Conservation (phyloP, 2,888 invertebrate species). For the Ditylenchus weischeri region DNA sequence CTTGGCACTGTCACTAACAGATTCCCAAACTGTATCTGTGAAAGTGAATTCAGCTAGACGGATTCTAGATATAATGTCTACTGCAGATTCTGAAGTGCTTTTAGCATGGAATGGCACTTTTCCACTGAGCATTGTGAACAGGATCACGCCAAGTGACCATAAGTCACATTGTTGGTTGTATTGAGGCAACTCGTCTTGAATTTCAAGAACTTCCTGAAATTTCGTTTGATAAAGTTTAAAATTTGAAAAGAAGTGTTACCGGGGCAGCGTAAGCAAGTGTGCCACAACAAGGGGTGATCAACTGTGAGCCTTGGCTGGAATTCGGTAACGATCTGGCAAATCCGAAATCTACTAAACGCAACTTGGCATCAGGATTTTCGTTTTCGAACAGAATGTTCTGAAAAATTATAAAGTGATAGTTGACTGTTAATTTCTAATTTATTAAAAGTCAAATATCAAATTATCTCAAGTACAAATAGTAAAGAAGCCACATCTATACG, state of each 20-base stretch:
- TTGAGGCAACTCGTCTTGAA: slow-evolving; percentile 64
- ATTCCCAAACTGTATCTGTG: slow-evolving; percentile 69
- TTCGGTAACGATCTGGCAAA: slow-evolving; percentile 75
- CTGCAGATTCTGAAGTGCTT: slow-evolving; percentile 72
- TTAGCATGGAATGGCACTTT: slow-evolving; percentile 77
- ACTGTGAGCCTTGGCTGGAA: slow-evolving; percentile 16
- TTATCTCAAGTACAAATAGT: too few species aligned
- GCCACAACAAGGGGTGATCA: slow-evolving; percentile 78
- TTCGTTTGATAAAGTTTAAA: not conserved
- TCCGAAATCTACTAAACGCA: slow-evolving; percentile 93
- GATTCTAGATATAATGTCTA: slow-evolving; percentile 75
- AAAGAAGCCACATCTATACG: too few species aligned
- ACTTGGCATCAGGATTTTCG: slow-evolving; percentile 65
- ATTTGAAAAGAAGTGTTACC: not conserved
- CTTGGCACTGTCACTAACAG: slow-evolving; percentile 74
- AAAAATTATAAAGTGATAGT: slow-evolving; percentile 26
- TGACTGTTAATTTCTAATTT: too few species aligned
- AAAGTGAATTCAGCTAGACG: slow-evolving; percentile 76
- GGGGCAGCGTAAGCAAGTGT: slow-evolving; percentile 92
- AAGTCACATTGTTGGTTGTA: slow-evolving; percentile 85
- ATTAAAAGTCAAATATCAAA: too few species aligned
- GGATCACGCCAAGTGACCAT: slow-evolving; percentile 89
- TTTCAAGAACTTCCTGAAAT: slow-evolving; percentile 72
- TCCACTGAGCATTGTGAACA: slow-evolving; percentile 75
- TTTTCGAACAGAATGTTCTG: slow-evolving; percentile 72